A percentile compares a stretch with the other conserved stretches of the same genome.
phyloP scores from a whole-genome alignment of 2,113 vertebrate genomes.

The Oreochromis tanganicae region DNA sequence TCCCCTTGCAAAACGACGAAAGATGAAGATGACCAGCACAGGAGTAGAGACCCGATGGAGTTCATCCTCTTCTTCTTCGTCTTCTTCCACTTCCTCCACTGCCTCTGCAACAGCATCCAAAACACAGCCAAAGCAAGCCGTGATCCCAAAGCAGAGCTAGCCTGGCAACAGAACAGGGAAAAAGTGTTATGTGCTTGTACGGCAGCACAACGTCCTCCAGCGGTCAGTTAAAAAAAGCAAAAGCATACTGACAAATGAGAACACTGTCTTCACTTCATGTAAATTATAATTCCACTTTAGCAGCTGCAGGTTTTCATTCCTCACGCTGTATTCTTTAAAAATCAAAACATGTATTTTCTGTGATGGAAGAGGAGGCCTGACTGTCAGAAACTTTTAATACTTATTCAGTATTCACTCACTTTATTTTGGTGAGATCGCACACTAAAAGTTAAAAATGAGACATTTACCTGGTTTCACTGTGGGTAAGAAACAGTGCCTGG shows the following conservation, averaged over 20 bases:
- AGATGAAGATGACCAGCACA: conserved; percentile 84
- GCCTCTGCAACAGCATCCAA: conserved; percentile 53
- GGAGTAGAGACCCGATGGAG: conserved; percentile 79
- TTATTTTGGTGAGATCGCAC: background rate
- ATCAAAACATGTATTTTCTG: conserved; percentile 4
- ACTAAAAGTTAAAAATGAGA: conserved; percentile 13
- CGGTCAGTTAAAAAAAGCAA: background rate
- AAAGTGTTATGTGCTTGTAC: background rate
- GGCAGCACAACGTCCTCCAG: background rate
- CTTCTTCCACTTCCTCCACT: conserved; percentile 73
- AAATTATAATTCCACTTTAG: background rate
- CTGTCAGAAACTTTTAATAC: background rate
- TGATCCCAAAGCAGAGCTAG: conserved; percentile 62
- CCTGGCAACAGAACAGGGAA: background rate
- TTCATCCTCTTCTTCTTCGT: conserved; percentile 78
- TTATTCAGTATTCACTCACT: conserved; percentile 24
- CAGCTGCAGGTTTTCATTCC: background rate
- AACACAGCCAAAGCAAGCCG: conserved; percentile 51
- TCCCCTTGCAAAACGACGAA: conserved; percentile 84
- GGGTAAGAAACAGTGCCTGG: conserved; percentile 40
- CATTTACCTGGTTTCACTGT: conserved; percentile 16
- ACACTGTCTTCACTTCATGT: background rate
- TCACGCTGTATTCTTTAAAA: background rate
- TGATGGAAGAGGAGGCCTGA: background rate
- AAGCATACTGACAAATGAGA: background rate